Percentiles rank a stretch among this genome's conserved stretches.
Conservation (phyloP, 1,140 invertebrate genomes). For the Trypoxylus dichotomus region DNA sequence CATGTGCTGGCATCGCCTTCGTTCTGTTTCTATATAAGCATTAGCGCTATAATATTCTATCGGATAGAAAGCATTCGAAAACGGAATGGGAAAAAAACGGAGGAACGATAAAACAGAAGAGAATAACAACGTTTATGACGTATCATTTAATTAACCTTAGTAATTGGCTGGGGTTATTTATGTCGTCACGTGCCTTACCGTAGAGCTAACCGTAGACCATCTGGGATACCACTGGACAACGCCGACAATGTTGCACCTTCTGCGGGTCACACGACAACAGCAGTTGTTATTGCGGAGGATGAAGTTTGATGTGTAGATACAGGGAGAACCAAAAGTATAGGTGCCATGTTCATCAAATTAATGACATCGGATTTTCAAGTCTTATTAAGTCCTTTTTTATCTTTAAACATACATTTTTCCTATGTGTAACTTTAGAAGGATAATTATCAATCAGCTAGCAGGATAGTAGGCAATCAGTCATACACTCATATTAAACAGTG, state of each 20-base stretch:
- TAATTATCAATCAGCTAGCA: no score
- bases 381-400: no score
- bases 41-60: background rate
- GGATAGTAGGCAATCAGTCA: no score
- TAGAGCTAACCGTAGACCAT: conserved; percentile 38
- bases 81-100: background rate
- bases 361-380: no score
- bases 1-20: conserved; percentile 30
- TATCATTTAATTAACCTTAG: conserved; percentile 47
- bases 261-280: conserved; percentile 35
- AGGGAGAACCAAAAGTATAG: no score
- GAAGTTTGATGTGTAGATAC: background rate
- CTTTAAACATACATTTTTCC: no score
- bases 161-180: conserved; percentile 48
- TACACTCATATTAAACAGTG: no score
- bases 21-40: background rate
- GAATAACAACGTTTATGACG: conserved; percentile 36
- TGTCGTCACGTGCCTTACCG: conserved; percentile 47
- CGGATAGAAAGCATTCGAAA: background rate
- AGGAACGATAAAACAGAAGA: background rate
- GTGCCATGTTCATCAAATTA: no score
- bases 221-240: conserved; percentile 46
- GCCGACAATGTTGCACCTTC: background rate
- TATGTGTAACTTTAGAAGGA: no score
- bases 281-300: conserved; percentile 32